These are phyloP conservation scores for Haliclystus octoradiatus DNA, from an alignment of 30 jellyfish, hydroid and myxozoan species.

Conservation along the genomic window DNA sequence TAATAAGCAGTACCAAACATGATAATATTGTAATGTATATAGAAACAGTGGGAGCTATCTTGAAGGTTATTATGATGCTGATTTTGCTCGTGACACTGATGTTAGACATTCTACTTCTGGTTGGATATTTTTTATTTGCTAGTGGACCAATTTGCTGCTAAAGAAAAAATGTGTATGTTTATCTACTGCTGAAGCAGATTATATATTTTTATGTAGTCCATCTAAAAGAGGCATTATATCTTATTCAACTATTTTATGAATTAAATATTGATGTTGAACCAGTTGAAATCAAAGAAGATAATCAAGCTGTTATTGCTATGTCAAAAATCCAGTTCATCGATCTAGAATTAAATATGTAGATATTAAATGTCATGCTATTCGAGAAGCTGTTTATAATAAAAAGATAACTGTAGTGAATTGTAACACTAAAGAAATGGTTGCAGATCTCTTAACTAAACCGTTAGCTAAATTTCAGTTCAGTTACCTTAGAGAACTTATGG, in stretches of 20 bases:
- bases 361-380: constrained; percentile 3
- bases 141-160: constrained; percentile 30
- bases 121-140: background rate
- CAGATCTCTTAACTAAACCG: constrained; percentile 25
- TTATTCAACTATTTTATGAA: no score
- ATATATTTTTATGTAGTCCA: background rate
- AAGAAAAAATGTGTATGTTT: constrained; percentile 14
- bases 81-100: constrained; percentile 26
- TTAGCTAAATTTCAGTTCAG: background rate
- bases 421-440: constrained; percentile 13
- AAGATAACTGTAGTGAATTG: constrained; percentile 3
- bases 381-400: background rate
- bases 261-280: no score
- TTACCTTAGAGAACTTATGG: no score
- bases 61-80: constrained; percentile 11
- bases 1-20: constrained; percentile 20
- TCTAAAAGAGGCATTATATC: no score
- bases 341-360: constrained; percentile 12
- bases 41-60: background rate
- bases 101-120: constrained; percentile 11
- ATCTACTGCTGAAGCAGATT: constrained; percentile 20
- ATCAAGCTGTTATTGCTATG: constrained; percentile 24
- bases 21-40: background rate
- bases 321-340: constrained; percentile 9
- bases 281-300: background rate